Conservation (phyloP, 2,797 vertebrate genomes). For the Coranthus polyacanthus region DNA sequence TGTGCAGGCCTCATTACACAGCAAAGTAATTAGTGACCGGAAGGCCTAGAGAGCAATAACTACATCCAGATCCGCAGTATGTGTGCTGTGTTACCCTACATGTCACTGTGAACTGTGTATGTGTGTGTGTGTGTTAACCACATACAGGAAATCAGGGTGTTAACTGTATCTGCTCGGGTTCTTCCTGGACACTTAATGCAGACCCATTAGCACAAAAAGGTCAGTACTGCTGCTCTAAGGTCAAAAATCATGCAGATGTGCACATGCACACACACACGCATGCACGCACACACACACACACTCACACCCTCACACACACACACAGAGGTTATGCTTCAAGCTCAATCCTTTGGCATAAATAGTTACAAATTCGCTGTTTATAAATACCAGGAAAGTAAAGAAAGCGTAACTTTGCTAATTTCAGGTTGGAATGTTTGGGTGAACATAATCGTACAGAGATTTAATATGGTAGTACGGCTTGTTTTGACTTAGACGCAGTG, state of each 20-base stretch:
- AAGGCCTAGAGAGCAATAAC: conserved; percentile 54
- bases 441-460: background rate
- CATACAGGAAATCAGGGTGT: conserved; percentile 43
- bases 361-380: too few species aligned
- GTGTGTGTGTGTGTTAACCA: conserved; percentile 13
- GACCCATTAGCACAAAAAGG: conserved; percentile 16
- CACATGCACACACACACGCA: background rate
- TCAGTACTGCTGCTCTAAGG: conserved; percentile 17
- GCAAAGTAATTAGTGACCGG: conserved; percentile 59
- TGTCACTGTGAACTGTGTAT: conserved; percentile 1
- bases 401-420: too few species aligned
- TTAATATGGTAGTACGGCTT: background rate
- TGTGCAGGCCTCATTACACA: conserved; percentile 54
- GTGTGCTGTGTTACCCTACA: conserved; percentile 8
- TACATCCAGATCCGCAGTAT: conserved; percentile 48
- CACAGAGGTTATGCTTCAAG: background rate
- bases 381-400: too few species aligned
- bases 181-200: conserved; percentile 23
- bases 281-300: background rate
- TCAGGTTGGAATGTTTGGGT: background rate
- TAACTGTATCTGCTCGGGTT: conserved; percentile 18
- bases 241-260: conserved; percentile 13
- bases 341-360: background rate
- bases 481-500: background rate
- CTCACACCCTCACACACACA: background rate